Evolutionary conservation across 92 coral and sea anemone species (phyloP).

Genomic region (Bergia sp.): DNA sequence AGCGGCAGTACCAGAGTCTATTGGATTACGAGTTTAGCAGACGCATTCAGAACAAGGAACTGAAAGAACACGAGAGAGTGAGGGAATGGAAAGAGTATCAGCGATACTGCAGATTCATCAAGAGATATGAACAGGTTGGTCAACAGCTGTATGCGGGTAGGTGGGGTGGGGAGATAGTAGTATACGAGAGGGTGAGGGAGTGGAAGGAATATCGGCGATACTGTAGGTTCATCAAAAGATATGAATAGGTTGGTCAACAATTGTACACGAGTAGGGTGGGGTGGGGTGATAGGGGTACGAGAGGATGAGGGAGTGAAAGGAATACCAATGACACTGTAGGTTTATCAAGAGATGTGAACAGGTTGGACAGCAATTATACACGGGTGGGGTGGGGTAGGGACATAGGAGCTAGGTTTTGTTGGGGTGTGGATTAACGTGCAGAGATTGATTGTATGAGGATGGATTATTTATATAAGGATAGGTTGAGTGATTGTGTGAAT

Average conservation of each 20-base stretch:
- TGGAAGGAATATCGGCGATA: conserved; percentile 91
- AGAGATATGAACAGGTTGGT: conserved; percentile 89
- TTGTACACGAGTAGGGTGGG: neutral
- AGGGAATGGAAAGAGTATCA: conserved; percentile 90
- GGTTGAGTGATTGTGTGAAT: too few species aligned
- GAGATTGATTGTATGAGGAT: too few species aligned
- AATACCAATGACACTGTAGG: conserved; percentile 77
- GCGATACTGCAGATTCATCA: conserved; percentile 83
- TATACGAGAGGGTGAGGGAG: neutral
- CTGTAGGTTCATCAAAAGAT: conserved; percentile 79
- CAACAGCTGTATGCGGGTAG: neutral
- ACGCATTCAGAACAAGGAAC: conserved; percentile 75
- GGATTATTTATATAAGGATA: too few species aligned
- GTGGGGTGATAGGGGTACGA: conserved; percentile 58
- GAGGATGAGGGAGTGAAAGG: conserved; percentile 78
- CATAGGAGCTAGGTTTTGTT: neutral
- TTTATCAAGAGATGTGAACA: conserved; percentile 90
- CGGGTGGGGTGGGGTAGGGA: neutral
- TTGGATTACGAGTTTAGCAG: conserved; percentile 87
- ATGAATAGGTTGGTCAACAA: conserved; percentile 77
- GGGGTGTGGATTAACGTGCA: too few species aligned
- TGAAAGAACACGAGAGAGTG: conserved; percentile 81
- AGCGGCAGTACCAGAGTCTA: conserved; percentile 88
- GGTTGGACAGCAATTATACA: conserved; percentile 52
- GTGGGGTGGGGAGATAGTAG: neutral